phyloP scores from a whole-genome alignment of 2,113 vertebrate species.

The Xiphorhynchus elegans region DNA sequence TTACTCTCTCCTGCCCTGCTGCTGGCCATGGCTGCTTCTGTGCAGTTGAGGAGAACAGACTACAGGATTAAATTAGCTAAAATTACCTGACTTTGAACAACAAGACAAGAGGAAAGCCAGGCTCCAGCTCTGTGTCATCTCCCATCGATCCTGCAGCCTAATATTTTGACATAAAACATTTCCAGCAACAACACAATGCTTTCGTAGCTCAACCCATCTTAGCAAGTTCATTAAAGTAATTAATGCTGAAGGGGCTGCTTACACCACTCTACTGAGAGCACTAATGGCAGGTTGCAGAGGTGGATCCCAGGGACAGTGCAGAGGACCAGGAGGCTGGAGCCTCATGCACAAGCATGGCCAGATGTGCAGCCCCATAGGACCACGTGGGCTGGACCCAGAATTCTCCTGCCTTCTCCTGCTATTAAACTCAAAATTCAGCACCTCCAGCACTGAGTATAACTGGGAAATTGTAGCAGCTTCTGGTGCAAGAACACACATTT shows the following conservation, averaged over 20 bases:
- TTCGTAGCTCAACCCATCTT: conserved; percentile 17
- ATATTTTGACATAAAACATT: conserved; percentile 19
- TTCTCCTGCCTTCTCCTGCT: not conserved
- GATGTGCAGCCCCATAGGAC: not conserved
- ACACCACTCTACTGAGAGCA: not conserved
- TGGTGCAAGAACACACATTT: not conserved
- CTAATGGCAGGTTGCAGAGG: not conserved
- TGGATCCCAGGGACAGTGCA: not conserved
- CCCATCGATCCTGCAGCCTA: not conserved
- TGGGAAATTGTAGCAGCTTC: not conserved
- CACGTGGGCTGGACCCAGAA: not conserved
- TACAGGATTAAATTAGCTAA: not conserved
- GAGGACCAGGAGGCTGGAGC: not conserved
- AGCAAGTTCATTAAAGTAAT: conserved; percentile 61
- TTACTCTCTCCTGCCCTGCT: not conserved
- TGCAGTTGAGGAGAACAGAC: not conserved
- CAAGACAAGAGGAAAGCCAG: not conserved
- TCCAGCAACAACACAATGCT: conserved; percentile 27
- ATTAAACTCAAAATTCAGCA: not conserved
- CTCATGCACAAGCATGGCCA: not conserved
- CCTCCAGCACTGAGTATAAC: not conserved
- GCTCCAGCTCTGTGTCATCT: not conserved
- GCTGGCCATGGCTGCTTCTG: not conserved
- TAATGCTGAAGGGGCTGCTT: conserved; percentile 41
- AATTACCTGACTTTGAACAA: not conserved